Conservation (phyloP, 2,113 vertebrate species). For the Ellobius talpinus region DNA sequence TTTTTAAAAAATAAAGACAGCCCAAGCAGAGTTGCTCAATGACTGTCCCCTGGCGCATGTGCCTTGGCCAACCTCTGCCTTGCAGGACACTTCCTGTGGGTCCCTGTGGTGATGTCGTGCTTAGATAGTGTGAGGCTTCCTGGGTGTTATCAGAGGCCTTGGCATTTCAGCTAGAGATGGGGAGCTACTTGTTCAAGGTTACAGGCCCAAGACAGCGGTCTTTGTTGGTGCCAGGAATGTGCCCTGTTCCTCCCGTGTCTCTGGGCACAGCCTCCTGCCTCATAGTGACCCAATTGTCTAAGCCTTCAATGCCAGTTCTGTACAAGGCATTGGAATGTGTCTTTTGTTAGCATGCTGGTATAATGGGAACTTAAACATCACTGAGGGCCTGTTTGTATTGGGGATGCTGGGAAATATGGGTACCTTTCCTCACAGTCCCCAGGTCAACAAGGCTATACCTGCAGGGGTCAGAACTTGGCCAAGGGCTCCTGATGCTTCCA, state of each 20-base stretch:
- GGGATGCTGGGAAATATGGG: neutral
- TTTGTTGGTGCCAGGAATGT: neutral
- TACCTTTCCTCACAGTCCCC: neutral
- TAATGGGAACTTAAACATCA: neutral
- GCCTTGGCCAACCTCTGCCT: accelerated
- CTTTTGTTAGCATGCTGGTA: neutral
- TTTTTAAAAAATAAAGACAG: neutral
- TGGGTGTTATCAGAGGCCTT: neutral
- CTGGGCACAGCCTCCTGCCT: neutral
- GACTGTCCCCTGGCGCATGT: too few relatives aligned
- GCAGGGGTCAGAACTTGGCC: neutral
- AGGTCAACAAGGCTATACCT: neutral
- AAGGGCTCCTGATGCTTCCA: neutral
- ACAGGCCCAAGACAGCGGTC: neutral
- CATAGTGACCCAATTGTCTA: neutral
- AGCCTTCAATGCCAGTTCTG: neutral
- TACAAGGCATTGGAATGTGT: neutral
- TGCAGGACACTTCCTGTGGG: neutral
- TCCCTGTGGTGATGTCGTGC: too few relatives aligned
- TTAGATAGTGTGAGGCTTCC: neutral
- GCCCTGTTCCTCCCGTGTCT: neutral
- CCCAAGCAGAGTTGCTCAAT: neutral
- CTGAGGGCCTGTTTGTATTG: neutral
- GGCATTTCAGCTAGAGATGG: neutral
- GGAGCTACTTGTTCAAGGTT: conserved; percentile 17